Conservation (phyloP, 2,113 vertebrate genomes). For the Girardinichthys multiradiatus region DNA sequence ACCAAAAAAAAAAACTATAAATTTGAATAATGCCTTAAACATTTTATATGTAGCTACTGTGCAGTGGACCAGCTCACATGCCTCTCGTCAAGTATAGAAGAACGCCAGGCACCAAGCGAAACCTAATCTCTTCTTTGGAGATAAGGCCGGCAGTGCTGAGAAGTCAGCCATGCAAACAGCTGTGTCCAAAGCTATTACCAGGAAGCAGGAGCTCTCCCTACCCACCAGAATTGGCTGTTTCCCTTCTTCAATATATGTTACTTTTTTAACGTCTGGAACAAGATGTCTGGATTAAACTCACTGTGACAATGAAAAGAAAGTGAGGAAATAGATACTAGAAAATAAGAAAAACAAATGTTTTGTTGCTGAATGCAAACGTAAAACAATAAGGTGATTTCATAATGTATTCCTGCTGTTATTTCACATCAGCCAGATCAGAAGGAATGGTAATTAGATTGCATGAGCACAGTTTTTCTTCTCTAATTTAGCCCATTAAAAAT, state of each 20-base stretch:
- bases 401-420: conserved; percentile 6
- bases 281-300: conserved; percentile 60
- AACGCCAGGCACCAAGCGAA: conserved; percentile 53
- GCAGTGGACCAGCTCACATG: conserved; percentile 43
- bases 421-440: conserved; percentile 10
- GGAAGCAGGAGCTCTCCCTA: conserved; percentile 44
- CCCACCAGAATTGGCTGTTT: conserved; percentile 45
- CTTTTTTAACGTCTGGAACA: conserved; percentile 50
- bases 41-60: conserved; percentile 55
- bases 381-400: no score
- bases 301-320: conserved; percentile 17
- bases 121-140: conserved; percentile 68
- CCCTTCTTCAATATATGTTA: conserved; percentile 31
- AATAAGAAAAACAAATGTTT: conserved; percentile 14
- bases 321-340: conserved; percentile 11
- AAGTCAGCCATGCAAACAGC: conserved; percentile 68
- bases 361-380: not conserved
- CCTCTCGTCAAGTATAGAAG: conserved; percentile 46
- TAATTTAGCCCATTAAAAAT: conserved; percentile 31
- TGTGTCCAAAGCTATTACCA: conserved; percentile 73
- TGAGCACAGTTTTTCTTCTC: not conserved
- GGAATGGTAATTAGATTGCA: conserved; percentile 22
- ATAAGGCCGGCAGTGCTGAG: conserved; percentile 67
- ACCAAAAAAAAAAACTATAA: not conserved
- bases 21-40: conserved; percentile 52